These are phyloP conservation scores for Caenorhabditis doughertyi DNA, from an alignment of 2,888 invertebrate species.

Conservation along the genomic window DNA sequence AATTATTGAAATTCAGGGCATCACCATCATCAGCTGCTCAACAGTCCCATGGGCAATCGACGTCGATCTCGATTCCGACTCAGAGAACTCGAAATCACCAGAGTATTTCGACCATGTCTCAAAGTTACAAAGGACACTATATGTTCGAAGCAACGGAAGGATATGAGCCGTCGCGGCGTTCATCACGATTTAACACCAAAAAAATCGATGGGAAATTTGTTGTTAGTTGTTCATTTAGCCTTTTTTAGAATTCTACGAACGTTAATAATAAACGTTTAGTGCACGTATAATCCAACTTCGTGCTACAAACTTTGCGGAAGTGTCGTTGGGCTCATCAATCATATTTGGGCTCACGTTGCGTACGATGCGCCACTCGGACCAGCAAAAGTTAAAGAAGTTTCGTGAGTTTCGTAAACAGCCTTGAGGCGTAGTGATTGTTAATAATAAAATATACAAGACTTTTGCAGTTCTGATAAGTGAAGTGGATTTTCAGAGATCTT, in stretches of 20 bases:
- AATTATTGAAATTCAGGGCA: background rate
- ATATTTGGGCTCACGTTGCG: slow-evolving; percentile 49
- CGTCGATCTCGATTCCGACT: background rate
- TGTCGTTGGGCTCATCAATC: slow-evolving; percentile 45
- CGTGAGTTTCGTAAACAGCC: background rate
- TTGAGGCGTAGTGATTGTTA: too few species aligned
- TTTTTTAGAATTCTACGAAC: background rate
- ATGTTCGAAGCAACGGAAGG: slow-evolving; percentile 58
- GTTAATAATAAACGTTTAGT: slow-evolving; percentile 23
- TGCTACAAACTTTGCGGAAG: slow-evolving; percentile 37
- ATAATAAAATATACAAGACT: too few species aligned
- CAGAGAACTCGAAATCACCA: slow-evolving; percentile 5
- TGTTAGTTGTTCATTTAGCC: background rate
- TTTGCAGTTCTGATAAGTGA: background rate
- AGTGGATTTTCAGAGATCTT: background rate
- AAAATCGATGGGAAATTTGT: slow-evolving; percentile 57
- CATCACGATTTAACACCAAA: slow-evolving; percentile 28
- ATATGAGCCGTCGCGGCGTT: slow-evolving; percentile 36
- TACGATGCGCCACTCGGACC: slow-evolving; percentile 26
- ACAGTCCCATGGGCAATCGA: too few species aligned
- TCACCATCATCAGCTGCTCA: background rate
- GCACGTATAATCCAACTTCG: slow-evolving; percentile 34
- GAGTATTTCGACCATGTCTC: background rate
- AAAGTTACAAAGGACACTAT: slow-evolving; percentile 39
- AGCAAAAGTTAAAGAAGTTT: background rate